A percentile compares a stretch with the other conserved stretches of the same genome.
Conservation (phyloP, 2,888 invertebrate species). For the Ectropis crepuscularia region DNA sequence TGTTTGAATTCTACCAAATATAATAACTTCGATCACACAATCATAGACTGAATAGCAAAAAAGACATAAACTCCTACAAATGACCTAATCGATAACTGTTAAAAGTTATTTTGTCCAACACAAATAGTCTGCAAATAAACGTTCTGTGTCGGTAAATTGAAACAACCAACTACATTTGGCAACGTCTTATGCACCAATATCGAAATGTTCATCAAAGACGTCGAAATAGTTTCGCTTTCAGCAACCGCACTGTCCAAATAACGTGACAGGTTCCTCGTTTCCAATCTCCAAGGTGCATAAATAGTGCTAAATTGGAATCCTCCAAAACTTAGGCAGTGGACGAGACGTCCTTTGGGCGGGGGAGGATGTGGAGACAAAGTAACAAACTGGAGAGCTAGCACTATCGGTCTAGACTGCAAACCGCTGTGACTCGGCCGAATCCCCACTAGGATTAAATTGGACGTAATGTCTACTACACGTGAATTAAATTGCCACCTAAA, state of each 20-base stretch:
- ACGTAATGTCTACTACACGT: conserved; percentile 61
- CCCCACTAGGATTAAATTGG: conserved; percentile 70
- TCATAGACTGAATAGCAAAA: no score
- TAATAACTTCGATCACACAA: no score
- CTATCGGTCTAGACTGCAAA: conserved; percentile 59
- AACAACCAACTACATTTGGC: no score
- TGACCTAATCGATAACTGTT: no score
- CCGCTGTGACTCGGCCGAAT: conserved; percentile 61
- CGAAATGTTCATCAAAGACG: conserved; percentile 9
- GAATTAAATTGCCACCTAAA: conserved; percentile 59
- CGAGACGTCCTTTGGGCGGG: conserved; percentile 60
- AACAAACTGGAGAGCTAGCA: conserved; percentile 74
- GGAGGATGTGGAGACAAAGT: conserved; percentile 60
- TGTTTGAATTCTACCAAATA: no score
- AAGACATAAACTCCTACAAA: no score
- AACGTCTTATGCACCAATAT: no score
- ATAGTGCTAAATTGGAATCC: conserved; percentile 70
- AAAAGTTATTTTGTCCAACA: no score
- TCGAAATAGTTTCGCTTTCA: conserved; percentile 35
- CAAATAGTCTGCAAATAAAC: no score
- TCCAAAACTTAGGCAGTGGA: conserved; percentile 64
- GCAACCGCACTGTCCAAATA: conserved; percentile 36
- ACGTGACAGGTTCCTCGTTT: conserved; percentile 32
- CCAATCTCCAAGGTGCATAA: conserved; percentile 63
- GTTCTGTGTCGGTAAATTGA: no score